A percentile compares a stretch with the other conserved stretches of the same genome.
phyloP scores from a whole-genome alignment of 92 coral and sea anemone genomes.

The Porites rus region DNA sequence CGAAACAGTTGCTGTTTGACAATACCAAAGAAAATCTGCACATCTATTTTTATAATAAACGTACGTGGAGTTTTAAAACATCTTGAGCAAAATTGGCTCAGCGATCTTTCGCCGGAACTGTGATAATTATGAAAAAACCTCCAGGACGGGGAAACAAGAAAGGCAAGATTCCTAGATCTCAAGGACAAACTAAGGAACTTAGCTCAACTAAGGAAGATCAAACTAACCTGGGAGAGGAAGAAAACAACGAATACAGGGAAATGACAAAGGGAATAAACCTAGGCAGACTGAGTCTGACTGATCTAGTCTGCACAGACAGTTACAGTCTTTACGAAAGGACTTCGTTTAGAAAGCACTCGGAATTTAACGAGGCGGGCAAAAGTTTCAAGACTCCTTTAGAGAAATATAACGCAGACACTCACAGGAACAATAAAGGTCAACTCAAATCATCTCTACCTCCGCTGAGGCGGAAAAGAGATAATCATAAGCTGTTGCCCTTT shows the following conservation, averaged over 20 bases:
- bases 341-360: conserved; percentile 5
- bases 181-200: background rate
- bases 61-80: too few relatives aligned
- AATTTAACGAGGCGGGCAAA: background rate
- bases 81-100: too few relatives aligned
- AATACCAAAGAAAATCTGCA: background rate
- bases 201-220: conserved; percentile 8
- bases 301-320: conserved; percentile 20
- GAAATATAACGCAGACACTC: background rate
- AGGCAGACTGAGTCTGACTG: background rate
- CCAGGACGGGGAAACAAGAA: background rate
- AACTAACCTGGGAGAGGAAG: background rate
- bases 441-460: conserved; percentile 21
- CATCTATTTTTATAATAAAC: background rate
- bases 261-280: background rate
- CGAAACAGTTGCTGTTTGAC: background rate
- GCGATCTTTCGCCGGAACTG: background rate
- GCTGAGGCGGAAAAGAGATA: conserved; percentile 2
- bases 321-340: conserved; percentile 43
- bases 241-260: background rate
- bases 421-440: background rate
- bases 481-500: conserved; percentile 32
- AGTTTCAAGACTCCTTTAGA: background rate
- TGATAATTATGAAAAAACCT: background rate
- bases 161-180: background rate